Base-by-base conservation (phyloP, 2,797 vertebrate species). In the Pygocentrus nattereri region DNA sequence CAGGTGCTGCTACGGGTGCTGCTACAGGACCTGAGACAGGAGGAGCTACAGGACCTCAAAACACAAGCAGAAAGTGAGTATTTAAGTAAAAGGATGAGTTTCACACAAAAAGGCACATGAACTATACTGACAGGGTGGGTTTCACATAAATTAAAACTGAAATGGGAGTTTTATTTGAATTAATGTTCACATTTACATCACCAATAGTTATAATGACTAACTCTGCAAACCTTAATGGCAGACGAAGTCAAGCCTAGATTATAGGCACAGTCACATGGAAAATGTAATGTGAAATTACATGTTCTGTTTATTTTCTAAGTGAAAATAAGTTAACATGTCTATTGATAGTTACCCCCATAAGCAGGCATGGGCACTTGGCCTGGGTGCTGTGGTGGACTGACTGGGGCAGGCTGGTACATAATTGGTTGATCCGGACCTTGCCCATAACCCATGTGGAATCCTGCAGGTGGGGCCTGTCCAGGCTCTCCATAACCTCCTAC, bases 361-460 rank as follows among this genome's bases (percentile, higher is more conserved):
- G 91, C 88, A 0, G 64, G 76, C 27, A 82, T 87, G 2, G 73
- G 77, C 44, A 79, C 72, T 0, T 85, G 82, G 2, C 27, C 62
- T 0, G 83, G 79, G 15, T 64, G 86, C 11, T 76, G 85, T 19
- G 74, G 74, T 2, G 90, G 86, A 11, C 82, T 85, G 1, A 84
- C 86, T 0, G 93, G 90, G 13, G 76, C 88, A 1, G 94, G 95
- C 86, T 95, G 94, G 74, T 92, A 93, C 91, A 92, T 90, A 69
- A 95, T 84, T 1, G 93, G 89, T 62, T 76, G 91, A 49, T 82
- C 89, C 11, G 62, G 84, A 21, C 27, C 62, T 3, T 77, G 76
- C 30, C 80, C 79, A 47, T 93, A 94, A 72, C 74, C 85, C 89
- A 92, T 88, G 62, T 92, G 90, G 85, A 97, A 96, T 71, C 96